Conservation (phyloP, 2,888 invertebrate species). For the Halictus quadricinctus region DNA sequence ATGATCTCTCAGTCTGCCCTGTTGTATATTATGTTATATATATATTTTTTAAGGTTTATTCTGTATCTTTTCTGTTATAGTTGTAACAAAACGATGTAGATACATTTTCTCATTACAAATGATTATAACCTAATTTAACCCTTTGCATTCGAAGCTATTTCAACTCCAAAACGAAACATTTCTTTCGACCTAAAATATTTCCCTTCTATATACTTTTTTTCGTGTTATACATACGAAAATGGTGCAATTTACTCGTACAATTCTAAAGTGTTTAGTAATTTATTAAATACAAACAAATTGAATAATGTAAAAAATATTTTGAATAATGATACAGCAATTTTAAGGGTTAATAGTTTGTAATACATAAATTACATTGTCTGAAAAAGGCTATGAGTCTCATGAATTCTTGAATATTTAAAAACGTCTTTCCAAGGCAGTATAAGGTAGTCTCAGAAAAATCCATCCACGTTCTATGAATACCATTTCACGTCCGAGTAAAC, state of each 20-base stretch:
- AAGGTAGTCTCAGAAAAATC: not conserved
- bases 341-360: not conserved
- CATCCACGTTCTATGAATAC: not conserved
- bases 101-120: not conserved
- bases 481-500: slow-evolving; percentile 3
- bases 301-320: too few relatives aligned
- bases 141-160: too few relatives aligned
- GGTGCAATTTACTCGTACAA: too few relatives aligned
- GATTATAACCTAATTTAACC: not conserved
- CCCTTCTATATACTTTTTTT: too few relatives aligned
- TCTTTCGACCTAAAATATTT: too few relatives aligned
- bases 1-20: not conserved
- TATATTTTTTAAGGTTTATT: not conserved
- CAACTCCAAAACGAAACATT: too few relatives aligned
- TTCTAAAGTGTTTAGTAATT: too few relatives aligned
- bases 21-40: not conserved
- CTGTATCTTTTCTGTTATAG: not conserved
- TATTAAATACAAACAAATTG: too few relatives aligned
- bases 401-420: not conserved
- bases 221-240: too few relatives aligned
- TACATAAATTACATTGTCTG: not conserved
- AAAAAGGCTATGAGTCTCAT: not conserved
- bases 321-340: too few relatives aligned
- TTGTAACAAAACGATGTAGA: not conserved
- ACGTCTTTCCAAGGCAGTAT: not conserved